phyloP scores from a whole-genome alignment of 2,797 vertebrate genomes.

The Bovichtus variegatus region DNA sequence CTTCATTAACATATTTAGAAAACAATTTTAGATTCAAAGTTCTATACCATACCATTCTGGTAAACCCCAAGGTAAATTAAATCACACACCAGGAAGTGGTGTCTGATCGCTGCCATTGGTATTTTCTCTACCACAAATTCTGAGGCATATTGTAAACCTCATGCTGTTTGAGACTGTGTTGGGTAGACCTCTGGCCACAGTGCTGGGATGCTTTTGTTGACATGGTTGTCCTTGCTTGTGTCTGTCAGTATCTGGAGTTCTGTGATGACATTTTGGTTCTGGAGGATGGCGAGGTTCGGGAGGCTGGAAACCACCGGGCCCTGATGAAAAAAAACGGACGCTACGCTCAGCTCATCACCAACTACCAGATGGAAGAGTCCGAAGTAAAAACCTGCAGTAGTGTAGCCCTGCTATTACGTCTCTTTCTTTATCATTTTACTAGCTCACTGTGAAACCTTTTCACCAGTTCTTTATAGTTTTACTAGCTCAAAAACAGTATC shows the following conservation, averaged over 20 bases:
- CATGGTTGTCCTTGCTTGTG: not conserved
- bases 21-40: no score
- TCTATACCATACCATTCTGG: not conserved
- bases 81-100: not conserved
- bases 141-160: not conserved
- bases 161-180: no score
- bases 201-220: not conserved
- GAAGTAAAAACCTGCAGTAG: constrained; percentile 69
- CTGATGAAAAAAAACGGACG: constrained; percentile 80
- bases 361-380: constrained; percentile 78
- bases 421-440: not conserved
- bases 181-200: not conserved
- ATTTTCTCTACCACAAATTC: not conserved
- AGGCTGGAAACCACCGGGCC: constrained; percentile 83
- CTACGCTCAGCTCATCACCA: constrained; percentile 87
- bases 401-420: not conserved
- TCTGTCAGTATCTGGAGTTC: constrained; percentile 88
- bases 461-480: not conserved
- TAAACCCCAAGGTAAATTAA: not conserved
- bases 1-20: not conserved
- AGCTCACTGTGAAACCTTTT: not conserved
- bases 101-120: not conserved
- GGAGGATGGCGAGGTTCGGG: constrained; percentile 85
- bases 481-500: constrained; percentile 1
- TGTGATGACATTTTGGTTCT: constrained; percentile 89